Evolutionary conservation across 2,113 vertebrate genomes (phyloP), one percentile per base, ranked within the genome.

Genomic region (Taurulus bubalis): DNA sequence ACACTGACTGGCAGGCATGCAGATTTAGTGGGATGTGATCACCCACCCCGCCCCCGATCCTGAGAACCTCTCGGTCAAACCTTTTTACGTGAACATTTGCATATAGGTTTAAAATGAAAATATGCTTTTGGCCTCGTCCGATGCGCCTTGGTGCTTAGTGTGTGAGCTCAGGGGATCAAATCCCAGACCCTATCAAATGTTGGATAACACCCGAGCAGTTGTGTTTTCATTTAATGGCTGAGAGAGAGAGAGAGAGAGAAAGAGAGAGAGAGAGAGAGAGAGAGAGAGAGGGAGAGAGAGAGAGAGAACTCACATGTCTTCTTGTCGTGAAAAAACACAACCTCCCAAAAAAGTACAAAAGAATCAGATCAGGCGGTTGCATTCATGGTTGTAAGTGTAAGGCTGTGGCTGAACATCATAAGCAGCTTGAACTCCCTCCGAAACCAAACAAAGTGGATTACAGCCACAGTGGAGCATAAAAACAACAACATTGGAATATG

Each of bases 401-500:
- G 49, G 75, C 62, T 76, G 58, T 70, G 71, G 70, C 59, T 84
- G 68, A 67, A 65, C 79, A 75, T 81, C 75, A 36, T 63, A 76
- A 75, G 47, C 66, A 55, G 49, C 74, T 53, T 75, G 34, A 71
- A 79, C 72, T 36, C 10, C 22, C 40, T 77, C 28, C 60, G 74
- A 71, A 77, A 79, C 76, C 71, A 72, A 86, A 84, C 82, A 81
- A 75, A 77, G 77, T 1, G 36, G 85, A 82, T 86, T 86, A 89
- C 3, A 83, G 56, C n/a, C 32, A 71, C 71, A 34, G 47, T 30
- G 42, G 60, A 79, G 71, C 80, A 76, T 79, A 38, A 71, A 84
- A 59, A 30, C 26, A 58, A 86, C 22, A n/a, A 62, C 16, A 65
- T 30, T 72, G 49, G 80, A 74, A 76, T 32, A 81, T 67, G 75